Percentiles rank a stretch among this genome's conserved stretches.
Evolutionary conservation across 37 sponge, comb jelly and placozoan genomes (phyloP).

Genomic region (Trichoplax adhaerens): DNA sequence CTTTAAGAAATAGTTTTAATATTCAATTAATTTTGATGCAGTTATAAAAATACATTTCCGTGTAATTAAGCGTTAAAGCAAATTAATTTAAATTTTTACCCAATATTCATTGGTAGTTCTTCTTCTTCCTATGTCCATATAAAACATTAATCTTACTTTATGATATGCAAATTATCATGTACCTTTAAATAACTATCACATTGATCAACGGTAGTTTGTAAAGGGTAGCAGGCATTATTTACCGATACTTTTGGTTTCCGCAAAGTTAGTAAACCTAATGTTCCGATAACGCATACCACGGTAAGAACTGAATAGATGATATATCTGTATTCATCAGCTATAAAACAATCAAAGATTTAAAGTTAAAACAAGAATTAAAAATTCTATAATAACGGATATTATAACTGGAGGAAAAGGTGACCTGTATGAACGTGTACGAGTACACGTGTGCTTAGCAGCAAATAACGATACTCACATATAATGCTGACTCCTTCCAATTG

Average conservation of each 20-base stretch:
- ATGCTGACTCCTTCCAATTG: neutral
- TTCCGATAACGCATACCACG: constrained; percentile 26
- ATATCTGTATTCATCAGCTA: constrained; percentile 26
- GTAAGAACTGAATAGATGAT: constrained; percentile 44
- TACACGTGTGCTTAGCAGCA: neutral
- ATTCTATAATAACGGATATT: constrained; percentile 8
- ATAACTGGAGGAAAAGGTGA: neutral
- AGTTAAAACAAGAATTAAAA: neutral
- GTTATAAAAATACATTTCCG: too few species aligned
- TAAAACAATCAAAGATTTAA: neutral
- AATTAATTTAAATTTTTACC: too few species aligned
- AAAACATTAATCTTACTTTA: too few species aligned
- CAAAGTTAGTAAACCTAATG: too few species aligned
- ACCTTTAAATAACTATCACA: neutral
- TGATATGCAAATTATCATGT: neutral
- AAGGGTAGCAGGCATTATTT: too few species aligned
- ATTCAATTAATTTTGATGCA: too few species aligned
- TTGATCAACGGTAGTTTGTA: too few species aligned
- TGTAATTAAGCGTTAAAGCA: too few species aligned
- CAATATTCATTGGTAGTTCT: too few species aligned
- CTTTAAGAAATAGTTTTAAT: too few species aligned
- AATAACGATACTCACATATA: constrained; percentile 9
- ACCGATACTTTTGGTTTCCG: too few species aligned
- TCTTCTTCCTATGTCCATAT: too few species aligned
- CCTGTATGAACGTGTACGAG: neutral